These are phyloP conservation scores for Delia radicum DNA, from an alignment of 1,140 invertebrate genomes.

Conservation along the genomic window DNA sequence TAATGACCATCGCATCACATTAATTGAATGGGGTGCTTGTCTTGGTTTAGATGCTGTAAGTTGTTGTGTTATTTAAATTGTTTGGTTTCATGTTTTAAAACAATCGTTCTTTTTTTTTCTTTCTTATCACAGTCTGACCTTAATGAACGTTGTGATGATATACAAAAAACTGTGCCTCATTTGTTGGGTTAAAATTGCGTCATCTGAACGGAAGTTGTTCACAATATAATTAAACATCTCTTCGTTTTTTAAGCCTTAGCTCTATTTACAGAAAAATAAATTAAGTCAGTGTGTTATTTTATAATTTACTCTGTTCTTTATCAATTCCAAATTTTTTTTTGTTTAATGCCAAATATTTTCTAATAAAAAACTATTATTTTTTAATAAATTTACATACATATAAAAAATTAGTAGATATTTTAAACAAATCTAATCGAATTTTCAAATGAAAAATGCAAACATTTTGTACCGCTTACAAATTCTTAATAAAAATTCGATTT, in stretches of 20 bases:
- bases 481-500: too few species aligned
- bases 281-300: not conserved
- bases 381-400: not conserved
- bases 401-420: too few species aligned
- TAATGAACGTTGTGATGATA: conserved; percentile 48
- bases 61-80: not conserved
- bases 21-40: conserved; percentile 90
- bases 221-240: not conserved
- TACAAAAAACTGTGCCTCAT: conserved; percentile 43
- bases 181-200: conserved; percentile 39
- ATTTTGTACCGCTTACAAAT: too few species aligned
- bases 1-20: conserved; percentile 83
- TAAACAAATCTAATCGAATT: too few species aligned
- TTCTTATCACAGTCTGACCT: conserved; percentile 41
- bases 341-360: conserved; percentile 17
- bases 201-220: conserved; percentile 17
- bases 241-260: not conserved
- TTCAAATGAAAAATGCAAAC: too few species aligned
- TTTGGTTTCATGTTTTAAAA: conserved; percentile 22
- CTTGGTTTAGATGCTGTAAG: conserved; percentile 77
- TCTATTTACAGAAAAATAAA: too few species aligned
- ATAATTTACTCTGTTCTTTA: not conserved
- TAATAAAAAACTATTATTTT: not conserved
- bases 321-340: not conserved
- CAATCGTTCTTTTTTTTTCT: not conserved